Evolutionary conservation across 2,113 vertebrate genomes (phyloP).

Genomic region (Tachycineta bicolor): DNA sequence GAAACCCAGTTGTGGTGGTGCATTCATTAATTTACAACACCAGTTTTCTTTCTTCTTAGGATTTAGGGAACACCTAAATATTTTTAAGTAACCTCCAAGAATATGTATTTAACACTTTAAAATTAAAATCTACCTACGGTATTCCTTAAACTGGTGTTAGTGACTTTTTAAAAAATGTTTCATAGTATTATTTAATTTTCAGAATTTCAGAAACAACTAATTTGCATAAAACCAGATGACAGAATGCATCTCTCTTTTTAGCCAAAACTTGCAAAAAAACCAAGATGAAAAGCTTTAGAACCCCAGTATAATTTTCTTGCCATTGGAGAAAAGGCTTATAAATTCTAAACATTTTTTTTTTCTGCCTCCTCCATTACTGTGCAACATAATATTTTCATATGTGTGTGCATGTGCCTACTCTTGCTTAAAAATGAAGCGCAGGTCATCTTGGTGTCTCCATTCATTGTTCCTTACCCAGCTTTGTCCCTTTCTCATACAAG

Average conservation of each 20-base stretch:
- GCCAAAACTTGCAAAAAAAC: not conserved
- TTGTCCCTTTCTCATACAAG: slow-evolving; percentile 8
- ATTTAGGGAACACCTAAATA: not conserved
- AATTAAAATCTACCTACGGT: not conserved
- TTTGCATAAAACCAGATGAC: not conserved
- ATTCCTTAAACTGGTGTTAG: not conserved
- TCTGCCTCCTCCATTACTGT: not conserved
- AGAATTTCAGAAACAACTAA: not conserved
- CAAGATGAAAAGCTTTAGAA: not conserved
- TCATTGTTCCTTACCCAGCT: not conserved
- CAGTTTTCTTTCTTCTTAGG: not conserved
- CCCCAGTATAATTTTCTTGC: not conserved
- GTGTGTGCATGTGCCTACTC: too few species aligned
- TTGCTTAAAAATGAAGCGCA: not conserved
- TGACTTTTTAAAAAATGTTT: not conserved
- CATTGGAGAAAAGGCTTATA: not conserved
- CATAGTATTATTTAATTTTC: not conserved
- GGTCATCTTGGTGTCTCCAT: not conserved
- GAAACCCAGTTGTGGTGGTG: not conserved
- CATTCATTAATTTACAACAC: not conserved
- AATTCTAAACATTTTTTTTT: not conserved
- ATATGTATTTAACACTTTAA: not conserved
- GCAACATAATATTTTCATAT: not conserved
- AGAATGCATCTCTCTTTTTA: not conserved
- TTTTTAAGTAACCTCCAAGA: not conserved